These are phyloP conservation scores for Bradypodion ventrale DNA, from an alignment of 2,797 vertebrate species.

Conservation along the genomic window DNA sequence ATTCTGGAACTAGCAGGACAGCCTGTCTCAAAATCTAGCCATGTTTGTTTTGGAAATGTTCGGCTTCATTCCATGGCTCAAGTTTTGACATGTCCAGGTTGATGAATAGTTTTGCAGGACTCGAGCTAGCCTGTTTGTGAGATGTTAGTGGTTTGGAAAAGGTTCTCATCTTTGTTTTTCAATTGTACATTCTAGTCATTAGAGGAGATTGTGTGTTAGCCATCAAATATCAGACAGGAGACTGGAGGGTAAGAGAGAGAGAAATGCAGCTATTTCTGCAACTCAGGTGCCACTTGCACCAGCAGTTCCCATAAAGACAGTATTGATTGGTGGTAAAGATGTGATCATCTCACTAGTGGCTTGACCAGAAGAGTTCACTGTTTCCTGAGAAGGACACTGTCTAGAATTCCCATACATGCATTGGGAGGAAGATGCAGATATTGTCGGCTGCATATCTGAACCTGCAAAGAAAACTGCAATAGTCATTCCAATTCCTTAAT, in stretches of 20 bases:
- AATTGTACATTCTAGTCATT: constrained; percentile 14
- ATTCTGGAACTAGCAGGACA: too few relatives aligned
- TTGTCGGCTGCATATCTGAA: constrained; percentile 75
- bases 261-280: constrained; percentile 8
- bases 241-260: constrained; percentile 29
- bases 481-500: constrained; percentile 5
- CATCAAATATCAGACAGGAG: not conserved
- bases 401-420: constrained; percentile 89
- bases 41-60: too few relatives aligned
- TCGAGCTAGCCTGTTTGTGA: too few relatives aligned
- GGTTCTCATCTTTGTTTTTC: constrained; percentile 15
- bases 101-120: too few relatives aligned
- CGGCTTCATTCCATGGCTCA: too few relatives aligned
- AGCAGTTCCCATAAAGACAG: constrained; percentile 92
- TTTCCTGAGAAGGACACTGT: constrained; percentile 85
- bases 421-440: constrained; percentile 82
- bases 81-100: too few relatives aligned
- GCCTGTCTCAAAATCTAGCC: too few relatives aligned
- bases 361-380: constrained; percentile 79
- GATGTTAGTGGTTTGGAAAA: too few relatives aligned
- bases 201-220: not conserved
- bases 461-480: constrained; percentile 68
- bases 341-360: constrained; percentile 84
- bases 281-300: constrained; percentile 84
- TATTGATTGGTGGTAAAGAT: constrained; percentile 95